Evolutionary conservation across 2,113 vertebrate genomes (phyloP).

Genomic region (Motacilla tschutschensis): DNA sequence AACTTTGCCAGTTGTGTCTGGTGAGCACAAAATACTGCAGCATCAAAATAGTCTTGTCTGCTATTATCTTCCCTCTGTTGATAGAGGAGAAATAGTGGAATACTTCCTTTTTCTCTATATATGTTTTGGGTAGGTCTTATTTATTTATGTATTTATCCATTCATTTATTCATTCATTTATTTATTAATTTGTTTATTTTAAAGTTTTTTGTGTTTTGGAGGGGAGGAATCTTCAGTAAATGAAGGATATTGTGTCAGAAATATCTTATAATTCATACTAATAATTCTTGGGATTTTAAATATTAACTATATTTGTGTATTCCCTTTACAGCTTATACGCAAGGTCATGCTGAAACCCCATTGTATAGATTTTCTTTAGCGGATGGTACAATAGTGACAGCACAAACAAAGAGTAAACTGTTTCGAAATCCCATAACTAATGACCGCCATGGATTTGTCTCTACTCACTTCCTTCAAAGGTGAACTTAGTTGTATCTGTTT

Average conservation of each 20-base stretch:
- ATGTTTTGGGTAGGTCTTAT: background rate
- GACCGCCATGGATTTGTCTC: conserved; percentile 90
- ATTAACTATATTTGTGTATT: background rate
- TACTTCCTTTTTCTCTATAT: background rate
- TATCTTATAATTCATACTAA: background rate
- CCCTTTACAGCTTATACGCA: conserved; percentile 82
- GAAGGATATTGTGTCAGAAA: background rate
- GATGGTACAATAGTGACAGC: conserved; percentile 94
- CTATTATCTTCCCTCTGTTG: background rate
- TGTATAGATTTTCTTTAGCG: conserved; percentile 92
- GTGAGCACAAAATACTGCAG: background rate
- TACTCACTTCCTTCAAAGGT: conserved; percentile 95
- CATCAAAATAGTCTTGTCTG: background rate
- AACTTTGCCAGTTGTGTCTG: background rate
- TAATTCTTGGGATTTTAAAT: background rate
- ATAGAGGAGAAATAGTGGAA: background rate
- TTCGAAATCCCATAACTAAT: conserved; percentile 86
- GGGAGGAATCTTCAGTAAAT: background rate
- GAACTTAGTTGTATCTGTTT: background rate
- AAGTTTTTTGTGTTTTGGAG: background rate
- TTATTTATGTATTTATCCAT: background rate
- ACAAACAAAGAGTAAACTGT: conserved; percentile 92
- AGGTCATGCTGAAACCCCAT: conserved; percentile 90
- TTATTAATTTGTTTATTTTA: background rate
- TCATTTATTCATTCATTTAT: background rate